Conservation (phyloP, 2,797 vertebrate genomes). For the Coluber constrictor region DNA sequence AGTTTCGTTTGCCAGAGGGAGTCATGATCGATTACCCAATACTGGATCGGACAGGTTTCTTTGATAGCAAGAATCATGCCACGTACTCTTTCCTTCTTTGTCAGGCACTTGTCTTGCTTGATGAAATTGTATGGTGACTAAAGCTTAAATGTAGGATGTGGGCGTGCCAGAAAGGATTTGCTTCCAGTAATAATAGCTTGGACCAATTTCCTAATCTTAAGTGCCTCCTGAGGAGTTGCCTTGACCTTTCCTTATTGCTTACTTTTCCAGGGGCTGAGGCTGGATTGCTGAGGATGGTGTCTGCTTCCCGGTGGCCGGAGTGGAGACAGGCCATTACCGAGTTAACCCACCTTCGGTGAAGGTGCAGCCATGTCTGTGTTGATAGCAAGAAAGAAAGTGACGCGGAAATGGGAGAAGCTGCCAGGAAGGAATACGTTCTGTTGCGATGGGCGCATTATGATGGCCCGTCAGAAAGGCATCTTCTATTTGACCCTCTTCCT, state of each 20-base stretch:
- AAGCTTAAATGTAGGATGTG: not conserved
- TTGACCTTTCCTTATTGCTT: slow-evolving; percentile 5
- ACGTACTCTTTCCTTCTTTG: not conserved
- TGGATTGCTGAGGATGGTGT: slow-evolving; percentile 69
- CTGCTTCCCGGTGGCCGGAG: slow-evolving; percentile 51
- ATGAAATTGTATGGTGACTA: not conserved
- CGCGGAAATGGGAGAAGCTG: slow-evolving; percentile 96
- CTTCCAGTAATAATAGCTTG: not conserved
- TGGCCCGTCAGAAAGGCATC: slow-evolving; percentile 98
- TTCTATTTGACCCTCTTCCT: slow-evolving; percentile 98
- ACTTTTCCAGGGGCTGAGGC: slow-evolving; percentile 48
- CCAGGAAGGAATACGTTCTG: slow-evolving; percentile 98
- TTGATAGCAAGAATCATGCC: not conserved
- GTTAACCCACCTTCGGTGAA: slow-evolving; percentile 58
- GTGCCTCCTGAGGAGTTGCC: not conserved
- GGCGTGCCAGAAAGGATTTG: slow-evolving; percentile 5
- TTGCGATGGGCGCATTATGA: slow-evolving; percentile 97
- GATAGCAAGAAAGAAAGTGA: slow-evolving; percentile 90
- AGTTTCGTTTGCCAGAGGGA: not conserved
- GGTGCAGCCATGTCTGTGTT: slow-evolving; percentile 89
- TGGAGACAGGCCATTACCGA: slow-evolving; percentile 53
- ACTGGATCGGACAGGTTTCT: not conserved
- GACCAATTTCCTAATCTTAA: not conserved
- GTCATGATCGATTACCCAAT: not conserved
- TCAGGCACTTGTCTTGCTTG: not conserved